Evolutionary conservation across 1,140 invertebrate genomes (phyloP).

Genomic region (Lepidurus packardi): DNA sequence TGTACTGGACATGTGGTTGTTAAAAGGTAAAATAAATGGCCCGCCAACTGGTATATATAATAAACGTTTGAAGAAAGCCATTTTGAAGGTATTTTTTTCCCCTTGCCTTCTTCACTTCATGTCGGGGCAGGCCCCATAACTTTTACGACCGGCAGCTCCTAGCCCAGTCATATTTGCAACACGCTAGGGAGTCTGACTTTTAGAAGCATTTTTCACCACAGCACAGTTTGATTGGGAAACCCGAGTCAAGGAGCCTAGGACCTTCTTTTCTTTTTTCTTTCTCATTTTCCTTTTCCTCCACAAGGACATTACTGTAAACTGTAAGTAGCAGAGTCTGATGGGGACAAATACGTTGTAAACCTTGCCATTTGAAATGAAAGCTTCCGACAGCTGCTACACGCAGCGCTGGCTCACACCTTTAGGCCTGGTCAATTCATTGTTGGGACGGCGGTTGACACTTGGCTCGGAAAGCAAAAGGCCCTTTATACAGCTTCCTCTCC

Average conservation of each 20-base stretch:
- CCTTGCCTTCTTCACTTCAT: neutral
- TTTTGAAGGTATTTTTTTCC: neutral
- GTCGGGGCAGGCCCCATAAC: conserved; percentile 4
- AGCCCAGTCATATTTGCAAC: conserved; percentile 5
- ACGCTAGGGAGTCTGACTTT: neutral
- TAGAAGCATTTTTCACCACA: neutral
- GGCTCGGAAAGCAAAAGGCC: neutral
- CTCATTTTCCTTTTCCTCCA: no score
- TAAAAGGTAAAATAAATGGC: neutral
- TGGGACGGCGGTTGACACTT: neutral
- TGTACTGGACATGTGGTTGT: neutral
- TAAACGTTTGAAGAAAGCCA: neutral
- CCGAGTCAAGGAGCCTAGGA: neutral
- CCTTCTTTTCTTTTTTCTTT: no score
- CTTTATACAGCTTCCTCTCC: neutral
- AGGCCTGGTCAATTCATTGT: neutral
- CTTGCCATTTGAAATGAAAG: neutral
- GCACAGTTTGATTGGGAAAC: conserved; percentile 1
- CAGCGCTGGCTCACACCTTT: neutral
- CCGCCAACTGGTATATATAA: neutral
- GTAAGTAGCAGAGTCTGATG: neutral
- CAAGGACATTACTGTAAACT: no score
- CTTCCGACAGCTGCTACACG: neutral
- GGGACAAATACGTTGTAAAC: neutral
- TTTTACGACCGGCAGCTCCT: conserved; percentile 20